Evolutionary conservation across 2,888 invertebrate genomes (phyloP), one percentile per base, ranked within the genome.

Genomic region (Drosophila monieri): DNA sequence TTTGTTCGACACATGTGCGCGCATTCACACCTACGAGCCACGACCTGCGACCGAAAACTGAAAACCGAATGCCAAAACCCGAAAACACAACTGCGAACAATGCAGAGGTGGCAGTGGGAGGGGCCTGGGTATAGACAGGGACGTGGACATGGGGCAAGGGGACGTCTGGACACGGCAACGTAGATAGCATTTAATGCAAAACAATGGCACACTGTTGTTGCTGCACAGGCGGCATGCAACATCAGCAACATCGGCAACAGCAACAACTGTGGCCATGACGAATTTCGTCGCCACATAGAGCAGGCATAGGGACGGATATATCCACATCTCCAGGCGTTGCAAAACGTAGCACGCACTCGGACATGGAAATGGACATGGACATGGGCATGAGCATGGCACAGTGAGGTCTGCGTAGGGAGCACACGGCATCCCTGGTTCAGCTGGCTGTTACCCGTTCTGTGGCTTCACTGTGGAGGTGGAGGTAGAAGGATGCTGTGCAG

Each of bases 1-100:
- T 79, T 67, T 72, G 79, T 79, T 74, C 74, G 83, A 73, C 88
- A 86, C 88, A 85, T 86, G 86, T 84, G 85, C 85, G 74, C 85
- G 80, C 80, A 77, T 83, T 86, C 85, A 88, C 85, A 88, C 86
- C 85, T 85, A 79, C 77, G 71, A 71, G 68, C 71, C 58, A 79
- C 77, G 73, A 71, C 70, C 71, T 58, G n/a, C 32, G n/a, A 32
- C 32, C 32, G 35, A 39, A 12, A 39, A 39, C 39, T n/a, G 14
- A 41, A 15, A 41, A 41, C 41, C 41, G 41, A 41, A 84, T 88
- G 84, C 86, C 88, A 77, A 80, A 75, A 70, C 66, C 70, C 73
- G 62, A 79, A 81, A 77, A 76, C 83, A 74, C 70, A 76, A 62
- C 72, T 67, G 53, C 60, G 57, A 57, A 58, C 65, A 48, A 59